Conservation (phyloP, 2,113 vertebrate genomes). For the Syrrhaptes paradoxus region DNA sequence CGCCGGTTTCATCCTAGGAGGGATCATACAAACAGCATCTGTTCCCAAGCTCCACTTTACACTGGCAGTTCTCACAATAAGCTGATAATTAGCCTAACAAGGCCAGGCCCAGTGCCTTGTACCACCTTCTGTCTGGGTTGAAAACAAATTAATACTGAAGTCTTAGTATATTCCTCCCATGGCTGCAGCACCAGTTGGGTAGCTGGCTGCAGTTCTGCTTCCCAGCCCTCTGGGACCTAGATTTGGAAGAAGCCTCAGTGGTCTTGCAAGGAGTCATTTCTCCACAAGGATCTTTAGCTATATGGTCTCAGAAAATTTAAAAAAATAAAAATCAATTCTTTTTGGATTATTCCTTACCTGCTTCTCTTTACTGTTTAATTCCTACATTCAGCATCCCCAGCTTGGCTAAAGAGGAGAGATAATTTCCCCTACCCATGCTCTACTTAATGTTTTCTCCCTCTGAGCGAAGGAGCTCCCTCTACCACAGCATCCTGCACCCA, state of each 20-base stretch:
- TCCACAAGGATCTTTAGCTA: not conserved
- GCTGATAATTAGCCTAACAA: not conserved
- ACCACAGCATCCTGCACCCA: not conserved
- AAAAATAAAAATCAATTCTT: not conserved
- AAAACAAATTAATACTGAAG: not conserved
- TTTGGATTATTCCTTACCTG: not conserved
- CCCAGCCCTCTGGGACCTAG: not conserved
- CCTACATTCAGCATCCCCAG: not conserved
- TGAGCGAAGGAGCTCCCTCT: not conserved
- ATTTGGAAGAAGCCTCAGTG: not conserved
- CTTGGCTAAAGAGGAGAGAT: not conserved
- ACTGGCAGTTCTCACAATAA: not conserved
- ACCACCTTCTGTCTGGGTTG: not conserved
- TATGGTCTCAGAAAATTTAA: not conserved
- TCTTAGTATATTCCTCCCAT: not conserved
- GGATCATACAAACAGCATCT: not conserved
- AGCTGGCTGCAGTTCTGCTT: not conserved
- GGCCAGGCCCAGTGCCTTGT: not conserved
- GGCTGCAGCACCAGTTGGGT: not conserved
- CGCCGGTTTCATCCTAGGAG: no score
- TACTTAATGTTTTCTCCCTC: not conserved
- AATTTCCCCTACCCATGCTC: not conserved
- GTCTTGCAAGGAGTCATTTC: not conserved
- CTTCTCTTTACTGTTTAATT: not conserved
- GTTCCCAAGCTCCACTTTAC: not conserved